Base-by-base conservation (phyloP, 2,888 invertebrate species). In the Myopa tessellatipennis region DNA sequence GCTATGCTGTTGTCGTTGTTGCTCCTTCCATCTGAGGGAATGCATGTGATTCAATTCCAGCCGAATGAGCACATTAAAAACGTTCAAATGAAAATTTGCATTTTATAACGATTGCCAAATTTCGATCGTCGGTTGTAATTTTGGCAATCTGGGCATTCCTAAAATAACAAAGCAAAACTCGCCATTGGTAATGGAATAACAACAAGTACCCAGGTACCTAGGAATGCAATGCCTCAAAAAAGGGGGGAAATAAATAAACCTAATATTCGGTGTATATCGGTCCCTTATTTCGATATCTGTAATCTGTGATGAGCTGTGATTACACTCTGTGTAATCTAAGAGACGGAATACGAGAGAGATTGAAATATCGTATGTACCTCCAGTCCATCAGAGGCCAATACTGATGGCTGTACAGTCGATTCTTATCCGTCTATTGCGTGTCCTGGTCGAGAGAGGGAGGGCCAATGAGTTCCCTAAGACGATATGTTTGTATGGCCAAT, bases 201-300 rank as follows among this genome's bases (percentile, higher is more conserved):
- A 45, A 68, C n/a, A 26, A 67, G 12, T 14, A 14, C 4, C 26
- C 26, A 26, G 26, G 26, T 26, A 26, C 67, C 4, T 50, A 26
- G 14, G 50, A 50, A 50, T 50, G 50, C 50, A 63, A 45, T 40
- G 63, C 45, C 6, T 58, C 60, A 74, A 5, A 45, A 14, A 68
- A 45, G 67, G 61, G 61, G 58, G 78, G 76, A 80, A 80, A 79
- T 79, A 69, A 74, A 77, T 75, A 55, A 1, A 55, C 10, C 3
- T 10, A 45, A 10, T 45, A 45, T n/a, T 4, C 14, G 3, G 16
- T 6, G 55, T 12, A 55, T 1, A 55, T 80, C 68, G 71, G 63
- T 63, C 68, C 78, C 74, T 74, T 78, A 78, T 78, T 78, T 77
- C 65, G 50, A 65, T 80, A 78, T 12, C 55, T 55, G 16, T 55